These are phyloP conservation scores for Eugnorisma glareosa DNA, from an alignment of 2,888 invertebrate species.

Conservation along the genomic window DNA sequence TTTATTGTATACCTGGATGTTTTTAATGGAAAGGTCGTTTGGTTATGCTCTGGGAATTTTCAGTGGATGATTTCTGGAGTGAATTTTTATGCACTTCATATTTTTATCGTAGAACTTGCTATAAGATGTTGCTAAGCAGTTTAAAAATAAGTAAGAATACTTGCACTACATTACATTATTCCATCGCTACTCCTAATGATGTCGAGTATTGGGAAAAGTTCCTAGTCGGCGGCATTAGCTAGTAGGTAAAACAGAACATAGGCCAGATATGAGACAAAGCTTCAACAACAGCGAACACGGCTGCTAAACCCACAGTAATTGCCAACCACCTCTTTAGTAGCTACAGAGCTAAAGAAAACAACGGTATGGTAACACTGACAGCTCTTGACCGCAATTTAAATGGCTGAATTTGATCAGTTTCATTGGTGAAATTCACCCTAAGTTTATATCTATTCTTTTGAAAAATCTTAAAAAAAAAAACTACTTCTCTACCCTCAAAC, in stretches of 20 bases:
- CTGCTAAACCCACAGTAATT: too few species aligned
- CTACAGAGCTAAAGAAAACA: neutral
- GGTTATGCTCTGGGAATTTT: slow-evolving; percentile 36
- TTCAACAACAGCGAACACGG: neutral
- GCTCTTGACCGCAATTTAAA: neutral
- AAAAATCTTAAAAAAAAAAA: neutral
- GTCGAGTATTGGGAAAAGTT: neutral
- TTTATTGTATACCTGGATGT: slow-evolving; percentile 72
- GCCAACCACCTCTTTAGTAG: neutral
- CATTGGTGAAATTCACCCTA: neutral
- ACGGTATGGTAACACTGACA: neutral
- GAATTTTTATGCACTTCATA: slow-evolving; percentile 3
- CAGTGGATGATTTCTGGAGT: slow-evolving; percentile 21
- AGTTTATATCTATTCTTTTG: neutral
- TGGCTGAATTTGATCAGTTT: neutral
- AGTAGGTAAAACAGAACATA: neutral
- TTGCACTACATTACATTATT: neutral
- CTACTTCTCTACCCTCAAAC: rapidly evolving
- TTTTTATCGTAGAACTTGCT: neutral
- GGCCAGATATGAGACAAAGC: neutral
- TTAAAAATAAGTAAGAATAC: neutral
- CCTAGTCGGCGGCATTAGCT: neutral
- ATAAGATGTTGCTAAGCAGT: neutral
- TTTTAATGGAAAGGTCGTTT: slow-evolving; percentile 60
- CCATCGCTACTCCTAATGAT: neutral